Conservation (phyloP, 2,113 vertebrate species). For the Chinchilla lanigera region DNA sequence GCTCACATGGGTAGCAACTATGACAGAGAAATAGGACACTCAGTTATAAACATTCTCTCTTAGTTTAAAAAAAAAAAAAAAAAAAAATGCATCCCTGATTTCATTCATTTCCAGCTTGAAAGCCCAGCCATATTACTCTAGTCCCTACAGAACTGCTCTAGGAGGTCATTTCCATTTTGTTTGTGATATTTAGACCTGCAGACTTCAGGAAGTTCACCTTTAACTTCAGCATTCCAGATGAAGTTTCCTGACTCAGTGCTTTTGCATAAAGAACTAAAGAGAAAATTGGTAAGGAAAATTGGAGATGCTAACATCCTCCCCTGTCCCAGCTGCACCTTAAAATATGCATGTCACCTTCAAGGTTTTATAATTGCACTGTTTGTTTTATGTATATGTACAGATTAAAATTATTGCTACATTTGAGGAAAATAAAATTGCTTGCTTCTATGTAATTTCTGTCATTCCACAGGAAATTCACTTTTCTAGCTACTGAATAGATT, state of each 20-base stretch:
- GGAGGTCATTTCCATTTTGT: constrained; percentile 75
- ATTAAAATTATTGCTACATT: constrained; percentile 85
- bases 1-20: constrained; percentile 74
- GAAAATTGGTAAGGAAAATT: constrained; percentile 74
- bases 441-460: constrained; percentile 83
- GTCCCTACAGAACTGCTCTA: constrained; percentile 71
- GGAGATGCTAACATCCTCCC: constrained; percentile 77
- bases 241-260: constrained; percentile 79
- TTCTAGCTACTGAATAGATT: constrained; percentile 78
- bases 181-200: constrained; percentile 68
- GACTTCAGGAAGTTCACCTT: constrained; percentile 80
- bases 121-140: constrained; percentile 76
- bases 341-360: constrained; percentile 84
- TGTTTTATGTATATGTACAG: constrained; percentile 85
- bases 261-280: constrained; percentile 79
- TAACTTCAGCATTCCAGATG: constrained; percentile 84
- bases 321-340: constrained; percentile 82
- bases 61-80: no score
- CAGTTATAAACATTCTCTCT: constrained; percentile 79
- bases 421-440: constrained; percentile 85
- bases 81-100: constrained; percentile 75
- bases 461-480: constrained; percentile 81
- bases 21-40: constrained; percentile 78
- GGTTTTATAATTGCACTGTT: constrained; percentile 85
- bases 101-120: constrained; percentile 81